phyloP scores from a whole-genome alignment of 2,113 vertebrate species.

The Himantopus leucocephalus region DNA sequence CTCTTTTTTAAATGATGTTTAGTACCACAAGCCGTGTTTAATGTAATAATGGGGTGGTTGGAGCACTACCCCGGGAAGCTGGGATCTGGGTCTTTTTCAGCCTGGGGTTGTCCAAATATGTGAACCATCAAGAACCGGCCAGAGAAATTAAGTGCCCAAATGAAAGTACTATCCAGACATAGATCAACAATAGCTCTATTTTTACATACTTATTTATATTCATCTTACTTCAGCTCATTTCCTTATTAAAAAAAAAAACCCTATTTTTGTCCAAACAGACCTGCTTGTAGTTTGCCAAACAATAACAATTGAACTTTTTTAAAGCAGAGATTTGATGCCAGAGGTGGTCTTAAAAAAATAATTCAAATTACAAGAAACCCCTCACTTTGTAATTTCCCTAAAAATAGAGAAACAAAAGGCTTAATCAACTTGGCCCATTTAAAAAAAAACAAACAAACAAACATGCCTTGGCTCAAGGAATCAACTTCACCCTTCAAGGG shows the following conservation, averaged over 20 bases:
- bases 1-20: background rate
- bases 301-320: background rate
- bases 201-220: conserved; percentile 13
- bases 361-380: background rate
- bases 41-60: background rate
- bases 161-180: background rate
- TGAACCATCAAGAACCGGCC: background rate
- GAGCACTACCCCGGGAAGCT: background rate
- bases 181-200: conserved; percentile 2
- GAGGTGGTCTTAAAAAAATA: background rate
- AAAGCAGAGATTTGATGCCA: background rate
- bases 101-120: background rate
- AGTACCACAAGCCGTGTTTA: background rate
- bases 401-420: background rate
- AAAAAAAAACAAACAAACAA: background rate
- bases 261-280: background rate
- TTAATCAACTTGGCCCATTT: background rate
- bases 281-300: background rate
- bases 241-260: background rate
- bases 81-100: background rate
- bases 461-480: background rate
- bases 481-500: background rate
- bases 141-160: background rate
- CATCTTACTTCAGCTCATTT: background rate
- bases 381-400: background rate